Evolutionary conservation across 2,888 invertebrate genomes (phyloP), one percentile per base, ranked within the genome.

Genomic region (Drosophila helvetica): DNA sequence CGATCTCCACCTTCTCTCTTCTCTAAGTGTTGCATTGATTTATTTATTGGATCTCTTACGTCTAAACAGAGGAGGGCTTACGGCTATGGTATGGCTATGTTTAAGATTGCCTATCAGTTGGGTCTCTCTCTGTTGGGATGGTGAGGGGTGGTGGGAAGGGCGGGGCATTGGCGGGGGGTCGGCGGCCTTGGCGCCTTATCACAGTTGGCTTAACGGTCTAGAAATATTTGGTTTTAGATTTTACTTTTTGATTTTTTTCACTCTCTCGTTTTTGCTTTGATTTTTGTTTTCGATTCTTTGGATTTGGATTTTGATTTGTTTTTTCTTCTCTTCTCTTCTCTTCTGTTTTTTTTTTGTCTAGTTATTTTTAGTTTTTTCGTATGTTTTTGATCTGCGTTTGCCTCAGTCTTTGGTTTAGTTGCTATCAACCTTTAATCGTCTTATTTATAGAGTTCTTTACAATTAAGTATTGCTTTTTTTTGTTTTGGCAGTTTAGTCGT

Each of bases 121-220:
- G 38, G 38, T n/a, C 10, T 22, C 43, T 30, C 18, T 51, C 61
- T 19, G 17, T 25, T 1, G 1, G 17, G 25, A 27, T 15, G 5
- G 10, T n/a, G 22, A 1, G 50, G 61, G 60, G 33, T 56, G 55
- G 64, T 27, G 64, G 60, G 50, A 25, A 54, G 45, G 47, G 54
- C 33, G 45, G 68, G 50, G 50, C 51, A 30, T 66, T 45, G 66
- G 56, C 38, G 47, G 48, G 47, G 61, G 52, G 18, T 53, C 30
- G 38, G 38, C 38, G 7, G n/a, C 38, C 15, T n/a, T 38, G 15
- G 55, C 65, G 54, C 60, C 57, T 67, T 85, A 83, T 83, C 86
- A 86, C 82, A 83, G 82, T 77, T 71, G 50, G 68, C 74, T 78
- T 85, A 80, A 68, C 55, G 60, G 69, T 69, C 77, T 77, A 80